A percentile compares a stretch with the other conserved stretches of the same genome.
Evolutionary conservation across 1,140 invertebrate species (phyloP).

Genomic region (Ditylenchus dipsaci): DNA sequence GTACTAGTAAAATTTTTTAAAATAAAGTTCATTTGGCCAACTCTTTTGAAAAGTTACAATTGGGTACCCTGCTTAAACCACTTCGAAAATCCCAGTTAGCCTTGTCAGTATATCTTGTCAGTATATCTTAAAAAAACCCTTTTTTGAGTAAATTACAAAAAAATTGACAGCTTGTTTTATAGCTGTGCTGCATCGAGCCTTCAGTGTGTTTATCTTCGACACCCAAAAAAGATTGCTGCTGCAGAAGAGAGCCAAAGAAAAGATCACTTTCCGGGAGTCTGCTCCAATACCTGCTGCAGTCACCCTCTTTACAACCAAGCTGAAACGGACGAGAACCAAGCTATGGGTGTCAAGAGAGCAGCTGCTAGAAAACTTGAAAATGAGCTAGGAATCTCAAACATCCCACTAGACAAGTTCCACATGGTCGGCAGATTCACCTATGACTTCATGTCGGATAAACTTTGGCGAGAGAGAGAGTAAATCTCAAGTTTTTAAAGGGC

Average conservation of each 20-base stretch:
- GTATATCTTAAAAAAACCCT: too few species aligned
- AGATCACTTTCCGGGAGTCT: conserved; percentile 70
- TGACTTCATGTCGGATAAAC: conserved; percentile 59
- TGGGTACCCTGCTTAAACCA: too few species aligned
- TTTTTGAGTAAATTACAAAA: too few species aligned
- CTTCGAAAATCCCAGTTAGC: too few species aligned
- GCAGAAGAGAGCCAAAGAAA: conserved; percentile 79
- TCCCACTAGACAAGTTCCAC: conserved; percentile 24
- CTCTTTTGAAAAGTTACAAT: too few species aligned
- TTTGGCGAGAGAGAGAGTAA: conserved; percentile 94
- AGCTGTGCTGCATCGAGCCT: conserved; percentile 79
- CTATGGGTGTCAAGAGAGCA: conserved; percentile 68
- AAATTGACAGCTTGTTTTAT: too few species aligned
- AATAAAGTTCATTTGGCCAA: too few species aligned
- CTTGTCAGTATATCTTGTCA: too few species aligned
- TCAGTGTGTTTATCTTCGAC: conserved; percentile 95
- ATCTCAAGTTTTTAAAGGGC: too few species aligned
- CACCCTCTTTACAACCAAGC: conserved; percentile 77
- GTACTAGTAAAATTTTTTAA: too few species aligned
- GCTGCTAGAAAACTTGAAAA: conserved; percentile 77
- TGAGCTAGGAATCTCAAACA: conserved; percentile 65
- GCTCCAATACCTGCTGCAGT: conserved; percentile 78
- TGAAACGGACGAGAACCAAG: conserved; percentile 68
- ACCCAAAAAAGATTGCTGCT: conserved; percentile 72
- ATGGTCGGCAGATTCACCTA: conserved; percentile 38